phyloP scores from a whole-genome alignment of 1,140 invertebrate species.

The Drosophila leontia region DNA sequence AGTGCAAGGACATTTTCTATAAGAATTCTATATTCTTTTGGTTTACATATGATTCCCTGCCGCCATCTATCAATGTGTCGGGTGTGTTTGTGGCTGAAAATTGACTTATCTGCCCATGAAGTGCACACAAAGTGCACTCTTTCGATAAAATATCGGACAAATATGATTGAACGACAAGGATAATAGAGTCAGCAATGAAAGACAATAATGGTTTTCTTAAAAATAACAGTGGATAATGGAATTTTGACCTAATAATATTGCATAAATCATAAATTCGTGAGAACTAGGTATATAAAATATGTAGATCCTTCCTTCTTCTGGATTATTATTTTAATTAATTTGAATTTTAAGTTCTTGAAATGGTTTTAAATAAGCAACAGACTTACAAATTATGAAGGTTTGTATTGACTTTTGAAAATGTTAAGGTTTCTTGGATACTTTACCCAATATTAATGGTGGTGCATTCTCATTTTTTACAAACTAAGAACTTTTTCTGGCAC shows the following conservation, averaged over 20 bases:
- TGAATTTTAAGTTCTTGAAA: too few relatives aligned
- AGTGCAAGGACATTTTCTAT: neutral
- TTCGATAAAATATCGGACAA: slow-evolving; percentile 8
- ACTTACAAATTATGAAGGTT: neutral
- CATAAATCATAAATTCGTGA: slow-evolving; percentile 22
- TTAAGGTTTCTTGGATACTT: neutral
- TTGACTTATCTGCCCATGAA: slow-evolving; percentile 19
- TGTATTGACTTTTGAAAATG: too few relatives aligned
- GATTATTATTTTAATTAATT: too few relatives aligned
- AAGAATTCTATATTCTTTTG: neutral
- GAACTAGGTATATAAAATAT: neutral
- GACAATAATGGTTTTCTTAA: neutral
- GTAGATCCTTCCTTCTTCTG: too few relatives aligned
- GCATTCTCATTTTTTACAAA: neutral
- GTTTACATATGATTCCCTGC: neutral
- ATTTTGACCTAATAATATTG: slow-evolving; percentile 28
- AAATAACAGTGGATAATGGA: slow-evolving; percentile 10
- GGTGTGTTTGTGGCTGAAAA: slow-evolving; percentile 21
- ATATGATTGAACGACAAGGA: neutral
- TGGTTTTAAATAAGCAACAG: neutral
- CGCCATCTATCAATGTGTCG: slow-evolving; percentile 27
- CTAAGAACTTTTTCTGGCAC: neutral
- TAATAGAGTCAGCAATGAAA: slow-evolving; percentile 1
- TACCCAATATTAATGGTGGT: too few relatives aligned
- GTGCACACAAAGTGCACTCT: neutral